These are phyloP conservation scores for Halictus quadricinctus DNA, from an alignment of 2,888 invertebrate genomes.

Conservation along the genomic window DNA sequence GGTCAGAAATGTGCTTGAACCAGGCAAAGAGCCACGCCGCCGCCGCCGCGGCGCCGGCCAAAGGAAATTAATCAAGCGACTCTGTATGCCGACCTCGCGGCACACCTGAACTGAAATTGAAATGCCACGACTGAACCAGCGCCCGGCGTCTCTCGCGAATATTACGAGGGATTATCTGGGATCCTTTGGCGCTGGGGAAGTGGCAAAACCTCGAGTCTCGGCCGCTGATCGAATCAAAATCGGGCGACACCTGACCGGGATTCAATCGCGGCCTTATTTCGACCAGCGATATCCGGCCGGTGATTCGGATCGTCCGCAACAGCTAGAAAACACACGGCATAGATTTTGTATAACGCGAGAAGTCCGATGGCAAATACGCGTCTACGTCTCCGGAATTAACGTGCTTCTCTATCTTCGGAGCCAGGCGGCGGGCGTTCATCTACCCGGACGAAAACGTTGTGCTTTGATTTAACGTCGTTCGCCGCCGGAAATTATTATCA, in stretches of 20 bases:
- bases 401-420: conserved; percentile 9
- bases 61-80: conserved; percentile 70
- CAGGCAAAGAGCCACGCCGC: conserved; percentile 40
- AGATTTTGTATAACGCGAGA: neutral
- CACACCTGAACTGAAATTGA: conserved; percentile 68
- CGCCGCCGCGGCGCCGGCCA: conserved; percentile 41
- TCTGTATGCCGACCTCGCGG: conserved; percentile 59
- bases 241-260: conserved; percentile 1
- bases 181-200: conserved; percentile 36
- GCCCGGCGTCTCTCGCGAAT: conserved; percentile 47
- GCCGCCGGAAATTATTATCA: conserved; percentile 42
- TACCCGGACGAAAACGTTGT: conserved; percentile 46
- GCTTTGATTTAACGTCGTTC: conserved; percentile 38
- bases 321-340: neutral
- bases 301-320: neutral
- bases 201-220: conserved; percentile 39
- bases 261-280: conserved; percentile 16
- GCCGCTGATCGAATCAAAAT: conserved; percentile 13
- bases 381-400: conserved; percentile 30
- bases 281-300: neutral
- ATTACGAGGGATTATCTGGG: conserved; percentile 65
- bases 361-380: conserved; percentile 1
- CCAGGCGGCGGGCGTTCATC: neutral
- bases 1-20: conserved; percentile 63
- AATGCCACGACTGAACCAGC: conserved; percentile 56